Evolutionary conservation across 2,888 invertebrate genomes (phyloP).

Genomic region (Sycophila texana): DNA sequence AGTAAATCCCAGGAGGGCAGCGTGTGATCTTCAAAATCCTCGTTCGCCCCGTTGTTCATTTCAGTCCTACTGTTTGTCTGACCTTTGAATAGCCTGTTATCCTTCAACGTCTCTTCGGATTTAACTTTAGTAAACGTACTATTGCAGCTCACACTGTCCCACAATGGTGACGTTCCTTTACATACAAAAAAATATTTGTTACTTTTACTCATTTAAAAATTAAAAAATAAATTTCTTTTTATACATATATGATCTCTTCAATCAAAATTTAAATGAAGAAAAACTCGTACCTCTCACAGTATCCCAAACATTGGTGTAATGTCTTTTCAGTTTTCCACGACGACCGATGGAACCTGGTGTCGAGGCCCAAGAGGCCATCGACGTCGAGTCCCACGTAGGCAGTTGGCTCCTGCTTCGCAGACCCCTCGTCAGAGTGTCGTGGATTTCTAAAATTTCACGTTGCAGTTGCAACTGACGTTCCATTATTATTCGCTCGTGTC

Average conservation of each 20-base stretch:
- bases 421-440: slow-evolving; percentile 67
- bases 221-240: not conserved
- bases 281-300: slow-evolving; percentile 62
- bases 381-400: slow-evolving; percentile 67
- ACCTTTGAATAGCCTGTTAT: slow-evolving; percentile 58
- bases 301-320: slow-evolving; percentile 64
- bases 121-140: slow-evolving; percentile 63
- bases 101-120: slow-evolving; percentile 62
- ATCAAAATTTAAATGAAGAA: slow-evolving; percentile 7
- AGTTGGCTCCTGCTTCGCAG: slow-evolving; percentile 63
- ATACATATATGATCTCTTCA: no score
- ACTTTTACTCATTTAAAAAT: not conserved
- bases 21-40: slow-evolving; percentile 58
- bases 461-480: slow-evolving; percentile 67
- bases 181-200: not conserved
- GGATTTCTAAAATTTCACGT: slow-evolving; percentile 67
- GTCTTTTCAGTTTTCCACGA: slow-evolving; percentile 60
- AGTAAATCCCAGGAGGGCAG: slow-evolving; percentile 68
- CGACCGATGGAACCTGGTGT: slow-evolving; percentile 65
- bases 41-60: slow-evolving; percentile 56
- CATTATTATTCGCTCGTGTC: slow-evolving; percentile 63
- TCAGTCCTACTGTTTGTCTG: slow-evolving; percentile 57
- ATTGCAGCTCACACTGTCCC: slow-evolving; percentile 64
- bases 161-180: slow-evolving; percentile 64
- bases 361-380: slow-evolving; percentile 67